Evolutionary conservation across 2,113 vertebrate genomes (phyloP).

Genomic region (Athene cunicularia): DNA sequence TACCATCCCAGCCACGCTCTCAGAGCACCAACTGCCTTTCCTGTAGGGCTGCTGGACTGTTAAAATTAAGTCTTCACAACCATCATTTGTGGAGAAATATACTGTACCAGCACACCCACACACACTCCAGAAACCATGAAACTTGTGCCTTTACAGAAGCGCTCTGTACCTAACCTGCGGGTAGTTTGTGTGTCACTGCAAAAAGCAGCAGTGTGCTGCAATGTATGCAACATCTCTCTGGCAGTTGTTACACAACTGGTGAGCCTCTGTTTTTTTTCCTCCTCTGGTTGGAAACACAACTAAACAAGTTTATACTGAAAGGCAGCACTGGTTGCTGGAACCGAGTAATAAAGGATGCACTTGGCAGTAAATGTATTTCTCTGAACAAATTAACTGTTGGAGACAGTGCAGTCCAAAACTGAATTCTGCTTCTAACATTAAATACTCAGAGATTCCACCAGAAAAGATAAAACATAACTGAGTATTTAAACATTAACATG

Average conservation of each 20-base stretch:
- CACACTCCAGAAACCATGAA: not conserved
- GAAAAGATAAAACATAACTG: not conserved
- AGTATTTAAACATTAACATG: not conserved
- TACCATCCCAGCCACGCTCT: not conserved
- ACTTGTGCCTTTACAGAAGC: not conserved
- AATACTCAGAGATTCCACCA: not conserved
- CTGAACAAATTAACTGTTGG: not conserved
- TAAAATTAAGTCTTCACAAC: not conserved
- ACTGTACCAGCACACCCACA: not conserved
- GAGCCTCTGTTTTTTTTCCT: not conserved
- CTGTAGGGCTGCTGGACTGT: not conserved
- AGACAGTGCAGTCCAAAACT: not conserved
- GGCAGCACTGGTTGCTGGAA: not conserved
- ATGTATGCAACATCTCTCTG: rapidly evolving
- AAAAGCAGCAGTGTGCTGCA: rapidly evolving
- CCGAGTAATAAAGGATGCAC: not conserved
- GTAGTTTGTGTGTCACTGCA: not conserved
- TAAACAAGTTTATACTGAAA: not conserved
- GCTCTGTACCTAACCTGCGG: rapidly evolving
- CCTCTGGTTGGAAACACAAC: not conserved
- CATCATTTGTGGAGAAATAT: not conserved
- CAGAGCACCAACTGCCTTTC: not conserved
- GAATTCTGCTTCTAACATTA: not conserved
- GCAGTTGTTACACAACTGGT: rapidly evolving
- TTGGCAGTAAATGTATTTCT: not conserved